Evolutionary conservation across 2,888 invertebrate species (phyloP).

Genomic region (Lepetodrilus schrolli): DNA sequence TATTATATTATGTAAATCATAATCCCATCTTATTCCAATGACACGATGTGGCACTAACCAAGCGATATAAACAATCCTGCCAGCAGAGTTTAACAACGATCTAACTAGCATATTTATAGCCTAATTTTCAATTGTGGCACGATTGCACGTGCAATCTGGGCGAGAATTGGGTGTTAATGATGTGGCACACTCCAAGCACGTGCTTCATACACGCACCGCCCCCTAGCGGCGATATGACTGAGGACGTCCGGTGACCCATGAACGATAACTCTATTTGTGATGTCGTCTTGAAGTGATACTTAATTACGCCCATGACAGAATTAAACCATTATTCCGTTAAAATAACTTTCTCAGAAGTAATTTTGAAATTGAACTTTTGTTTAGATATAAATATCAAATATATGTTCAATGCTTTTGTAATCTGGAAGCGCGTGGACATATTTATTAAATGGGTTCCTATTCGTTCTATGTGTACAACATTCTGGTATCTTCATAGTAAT

Average conservation of each 20-base stretch:
- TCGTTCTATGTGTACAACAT: too few species aligned
- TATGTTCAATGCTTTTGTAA: too few species aligned
- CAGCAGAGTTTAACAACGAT: background rate
- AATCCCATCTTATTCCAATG: background rate
- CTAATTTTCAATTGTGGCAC: conserved; percentile 17
- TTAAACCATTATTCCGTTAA: too few species aligned
- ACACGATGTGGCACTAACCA: background rate
- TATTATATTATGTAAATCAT: background rate
- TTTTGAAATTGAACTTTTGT: too few species aligned
- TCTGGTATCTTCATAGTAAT: too few species aligned
- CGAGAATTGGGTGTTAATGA: conserved; percentile 15
- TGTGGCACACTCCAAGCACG: background rate
- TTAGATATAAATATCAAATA: too few species aligned
- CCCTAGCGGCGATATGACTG: background rate
- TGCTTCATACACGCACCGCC: background rate
- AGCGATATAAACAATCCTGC: background rate
- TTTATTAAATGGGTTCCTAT: too few species aligned
- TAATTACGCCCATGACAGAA: too few species aligned
- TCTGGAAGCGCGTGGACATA: too few species aligned
- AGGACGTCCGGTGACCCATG: background rate
- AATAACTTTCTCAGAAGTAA: too few species aligned
- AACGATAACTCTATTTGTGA: background rate
- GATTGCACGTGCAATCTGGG: background rate
- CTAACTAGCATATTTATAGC: conserved; percentile 25
- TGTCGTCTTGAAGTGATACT: too few species aligned